A percentile compares a stretch with the other conserved stretches of the same genome.
phyloP scores from a whole-genome alignment of 2,797 vertebrate species.

The Amblyraja radiata region DNA sequence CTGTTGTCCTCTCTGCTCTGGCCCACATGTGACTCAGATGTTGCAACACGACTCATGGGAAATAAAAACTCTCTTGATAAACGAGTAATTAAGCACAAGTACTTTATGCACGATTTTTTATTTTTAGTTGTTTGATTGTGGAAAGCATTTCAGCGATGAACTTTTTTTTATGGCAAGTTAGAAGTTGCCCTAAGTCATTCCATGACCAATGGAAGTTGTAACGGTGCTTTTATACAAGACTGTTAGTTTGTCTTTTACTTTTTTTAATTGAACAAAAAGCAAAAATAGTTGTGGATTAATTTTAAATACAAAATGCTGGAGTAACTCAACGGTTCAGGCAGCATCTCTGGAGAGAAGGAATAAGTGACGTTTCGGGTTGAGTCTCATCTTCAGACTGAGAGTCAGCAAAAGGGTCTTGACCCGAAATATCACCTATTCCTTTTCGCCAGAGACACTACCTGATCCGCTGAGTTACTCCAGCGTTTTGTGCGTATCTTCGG shows the following conservation, averaged over 20 bases:
- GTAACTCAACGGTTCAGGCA: too few species aligned
- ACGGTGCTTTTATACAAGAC: neutral
- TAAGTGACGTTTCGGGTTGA: too few species aligned
- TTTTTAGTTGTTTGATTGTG: neutral
- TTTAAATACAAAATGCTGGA: neutral
- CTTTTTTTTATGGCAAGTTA: neutral
- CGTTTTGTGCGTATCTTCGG: too few species aligned
- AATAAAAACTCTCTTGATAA: neutral
- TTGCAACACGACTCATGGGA: neutral
- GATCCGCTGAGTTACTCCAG: too few species aligned
- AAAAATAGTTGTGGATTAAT: neutral
- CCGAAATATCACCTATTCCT: too few species aligned
- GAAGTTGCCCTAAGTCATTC: too few species aligned
- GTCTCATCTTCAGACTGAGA: too few species aligned
- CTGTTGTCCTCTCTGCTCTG: neutral
- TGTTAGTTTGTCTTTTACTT: neutral
- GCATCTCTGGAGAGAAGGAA: too few species aligned
- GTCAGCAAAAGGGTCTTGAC: too few species aligned
- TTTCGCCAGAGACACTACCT: too few species aligned
- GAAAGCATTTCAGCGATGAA: neutral
- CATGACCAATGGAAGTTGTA: too few species aligned
- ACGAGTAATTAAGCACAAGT: neutral
- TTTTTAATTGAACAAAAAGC: neutral
- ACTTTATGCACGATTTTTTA: neutral
- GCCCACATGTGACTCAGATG: neutral